These are phyloP conservation scores for Callinectes sapidus DNA, from an alignment of 2,888 invertebrate species.

Conservation along the genomic window DNA sequence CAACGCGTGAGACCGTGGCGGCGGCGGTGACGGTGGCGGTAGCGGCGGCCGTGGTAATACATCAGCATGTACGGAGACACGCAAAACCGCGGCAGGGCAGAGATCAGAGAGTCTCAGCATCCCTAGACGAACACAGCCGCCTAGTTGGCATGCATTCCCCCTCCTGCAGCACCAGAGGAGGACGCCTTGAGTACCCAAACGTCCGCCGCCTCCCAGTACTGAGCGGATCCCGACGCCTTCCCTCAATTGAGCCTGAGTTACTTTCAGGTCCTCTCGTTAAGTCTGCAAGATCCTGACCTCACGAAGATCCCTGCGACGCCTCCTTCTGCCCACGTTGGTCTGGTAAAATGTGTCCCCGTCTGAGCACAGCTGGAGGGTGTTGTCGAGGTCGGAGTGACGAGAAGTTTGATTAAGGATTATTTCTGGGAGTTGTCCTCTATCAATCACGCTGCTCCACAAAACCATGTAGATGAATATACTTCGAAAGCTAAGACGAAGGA, in stretches of 20 bases:
- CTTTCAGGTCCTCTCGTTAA: slow-evolving; percentile 2
- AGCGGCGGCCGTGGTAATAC: background rate
- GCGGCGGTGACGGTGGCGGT: background rate
- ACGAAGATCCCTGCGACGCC: background rate
- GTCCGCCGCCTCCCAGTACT: background rate
- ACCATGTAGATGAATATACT: background rate
- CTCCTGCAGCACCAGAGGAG: slow-evolving; percentile 10
- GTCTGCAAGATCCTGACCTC: background rate
- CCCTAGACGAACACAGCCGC: slow-evolving; percentile 37
- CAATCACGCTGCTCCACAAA: background rate
- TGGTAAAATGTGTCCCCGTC: background rate
- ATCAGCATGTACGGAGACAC: slow-evolving; percentile 37
- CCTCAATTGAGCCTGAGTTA: slow-evolving; percentile 62
- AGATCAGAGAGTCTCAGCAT: slow-evolving; percentile 50
- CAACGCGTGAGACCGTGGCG: background rate
- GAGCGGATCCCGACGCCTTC: background rate
- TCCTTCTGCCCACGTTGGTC: background rate
- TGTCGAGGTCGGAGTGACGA: background rate
- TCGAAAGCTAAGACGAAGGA: background rate
- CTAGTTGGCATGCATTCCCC: slow-evolving; percentile 33
- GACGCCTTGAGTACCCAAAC: slow-evolving; percentile 20
- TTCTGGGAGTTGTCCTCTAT: background rate
- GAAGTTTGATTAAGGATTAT: background rate
- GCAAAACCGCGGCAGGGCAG: background rate
- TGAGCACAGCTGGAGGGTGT: background rate